Evolutionary conservation across 2,113 vertebrate genomes (phyloP).

Genomic region (Nothobranchius kuhntae): DNA sequence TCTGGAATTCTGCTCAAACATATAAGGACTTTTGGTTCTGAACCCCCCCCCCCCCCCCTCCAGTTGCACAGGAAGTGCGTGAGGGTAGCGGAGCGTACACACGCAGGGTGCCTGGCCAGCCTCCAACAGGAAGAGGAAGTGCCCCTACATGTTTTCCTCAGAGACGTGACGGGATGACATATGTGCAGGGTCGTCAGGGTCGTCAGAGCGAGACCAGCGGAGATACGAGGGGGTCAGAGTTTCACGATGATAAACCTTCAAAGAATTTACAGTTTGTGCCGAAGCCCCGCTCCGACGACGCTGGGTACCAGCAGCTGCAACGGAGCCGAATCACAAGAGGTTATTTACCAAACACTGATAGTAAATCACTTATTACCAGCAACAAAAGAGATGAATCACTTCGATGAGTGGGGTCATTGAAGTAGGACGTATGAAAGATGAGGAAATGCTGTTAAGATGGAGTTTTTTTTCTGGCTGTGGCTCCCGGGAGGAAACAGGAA

Average conservation of each 20-base stretch:
- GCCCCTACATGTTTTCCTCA: slow-evolving; percentile 45
- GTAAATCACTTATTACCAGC: slow-evolving; percentile 12
- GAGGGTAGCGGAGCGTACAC: slow-evolving; percentile 32
- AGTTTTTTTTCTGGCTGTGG: slow-evolving; percentile 12
- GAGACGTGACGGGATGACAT: slow-evolving; percentile 49
- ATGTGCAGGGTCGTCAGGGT: slow-evolving; percentile 23
- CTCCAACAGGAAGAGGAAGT: slow-evolving; percentile 71
- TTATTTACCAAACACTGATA: slow-evolving; percentile 24
- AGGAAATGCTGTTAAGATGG: slow-evolving; percentile 23
- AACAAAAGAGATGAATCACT: slow-evolving; percentile 26
- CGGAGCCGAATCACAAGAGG: slow-evolving; percentile 44
- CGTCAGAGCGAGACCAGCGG: slow-evolving; percentile 17
- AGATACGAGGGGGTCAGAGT: slow-evolving; percentile 21
- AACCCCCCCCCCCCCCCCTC: slow-evolving; percentile 4
- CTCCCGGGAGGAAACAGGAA: slow-evolving; percentile 51
- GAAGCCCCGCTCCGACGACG: slow-evolving; percentile 26
- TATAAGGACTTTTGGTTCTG: neutral
- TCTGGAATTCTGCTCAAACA: neutral
- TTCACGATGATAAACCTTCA: slow-evolving; percentile 50
- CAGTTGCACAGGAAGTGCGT: slow-evolving; percentile 52
- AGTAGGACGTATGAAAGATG: slow-evolving; percentile 41
- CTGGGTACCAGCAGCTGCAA: slow-evolving; percentile 40
- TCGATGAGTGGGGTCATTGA: slow-evolving; percentile 44
- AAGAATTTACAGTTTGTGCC: slow-evolving; percentile 59
- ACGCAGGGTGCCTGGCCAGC: slow-evolving; percentile 41